Base-by-base conservation (phyloP, 2,113 vertebrate genomes). In the Nothoprocta pentlandii region DNA sequence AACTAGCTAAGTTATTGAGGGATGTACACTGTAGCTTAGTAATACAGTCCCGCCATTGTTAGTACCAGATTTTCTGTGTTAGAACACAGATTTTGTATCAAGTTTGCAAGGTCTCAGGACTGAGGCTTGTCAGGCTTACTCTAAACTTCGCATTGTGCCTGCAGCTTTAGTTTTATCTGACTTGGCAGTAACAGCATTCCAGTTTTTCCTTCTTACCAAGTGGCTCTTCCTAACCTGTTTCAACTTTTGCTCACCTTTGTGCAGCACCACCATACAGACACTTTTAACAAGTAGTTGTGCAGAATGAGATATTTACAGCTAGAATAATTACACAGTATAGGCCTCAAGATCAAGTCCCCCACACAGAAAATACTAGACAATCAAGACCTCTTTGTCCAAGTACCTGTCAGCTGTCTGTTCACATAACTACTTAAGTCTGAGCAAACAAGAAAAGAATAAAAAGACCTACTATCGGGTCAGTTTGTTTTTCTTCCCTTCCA, bases 281-380 rank as follows among this genome's bases (percentile, higher is more conserved):
- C 16, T 5, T 64, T 23, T 54, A 61, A 44, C 6, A 61, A 80
- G 36, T 3, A 74, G 39, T 28, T 61, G 16, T 47, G 19, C 3
- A 68, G n/a, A 68, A 53, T 16, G 3, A 80, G 61, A 34, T 62
- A 68, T 56, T 80, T 54, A 68, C 5, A 2, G 32, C 22, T 68
- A 80, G 41, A 23, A 8, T 41, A 16, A 23, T 34, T 64, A 62
- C 20, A 32, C 3, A 53, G 32, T 14, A 34, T 10, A 61, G 39
- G 53, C 12, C 49, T 17, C 36, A 49, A 85, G 36, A 7, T 41
- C 11, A 68, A n/a, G 22, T 39, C 7, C 36, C n/a, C 2, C 41
- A 1, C 16, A 16, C 12, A 32, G 30, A 86, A 70, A 28, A 63
- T 19, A 49, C 13, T 54, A 51, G 66, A 59, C 3, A 0, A 0